Evolutionary conservation across 2,113 vertebrate species (phyloP).

Genomic region (Erythrocercus mccallii): DNA sequence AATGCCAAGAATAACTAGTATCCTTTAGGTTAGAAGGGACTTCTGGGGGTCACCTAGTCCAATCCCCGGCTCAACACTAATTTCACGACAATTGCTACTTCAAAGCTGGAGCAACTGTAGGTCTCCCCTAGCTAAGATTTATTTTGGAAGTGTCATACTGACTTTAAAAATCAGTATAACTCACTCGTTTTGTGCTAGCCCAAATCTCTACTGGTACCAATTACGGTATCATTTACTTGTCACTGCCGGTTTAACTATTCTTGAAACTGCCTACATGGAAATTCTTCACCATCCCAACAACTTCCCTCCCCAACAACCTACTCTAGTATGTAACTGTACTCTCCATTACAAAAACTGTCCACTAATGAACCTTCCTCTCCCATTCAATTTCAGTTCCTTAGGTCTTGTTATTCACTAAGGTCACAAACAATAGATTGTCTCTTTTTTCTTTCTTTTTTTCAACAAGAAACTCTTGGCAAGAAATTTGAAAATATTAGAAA

Average conservation of each 20-base stretch:
- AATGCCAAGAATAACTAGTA: neutral
- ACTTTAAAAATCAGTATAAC: neutral
- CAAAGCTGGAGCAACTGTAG: neutral
- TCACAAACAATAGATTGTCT: neutral
- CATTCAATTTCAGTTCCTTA: neutral
- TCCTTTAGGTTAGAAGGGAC: neutral
- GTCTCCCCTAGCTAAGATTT: neutral
- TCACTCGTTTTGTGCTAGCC: neutral
- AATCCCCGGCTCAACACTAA: fast-evolving
- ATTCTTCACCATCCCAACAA: neutral
- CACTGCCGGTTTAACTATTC: neutral
- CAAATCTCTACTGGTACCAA: neutral
- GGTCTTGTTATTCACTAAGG: neutral
- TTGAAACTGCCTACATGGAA: neutral
- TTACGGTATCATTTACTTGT: neutral
- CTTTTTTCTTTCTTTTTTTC: neutral
- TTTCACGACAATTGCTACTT: neutral
- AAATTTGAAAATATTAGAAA: neutral
- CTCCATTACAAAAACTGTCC: neutral
- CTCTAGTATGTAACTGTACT: neutral
- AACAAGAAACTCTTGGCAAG: neutral
- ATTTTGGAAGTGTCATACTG: neutral
- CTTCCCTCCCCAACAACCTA: neutral
- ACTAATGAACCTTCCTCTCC: neutral
- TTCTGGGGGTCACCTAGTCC: neutral